Conservation (phyloP, 2,888 invertebrate species). For the Boloria euphrosyne region DNA sequence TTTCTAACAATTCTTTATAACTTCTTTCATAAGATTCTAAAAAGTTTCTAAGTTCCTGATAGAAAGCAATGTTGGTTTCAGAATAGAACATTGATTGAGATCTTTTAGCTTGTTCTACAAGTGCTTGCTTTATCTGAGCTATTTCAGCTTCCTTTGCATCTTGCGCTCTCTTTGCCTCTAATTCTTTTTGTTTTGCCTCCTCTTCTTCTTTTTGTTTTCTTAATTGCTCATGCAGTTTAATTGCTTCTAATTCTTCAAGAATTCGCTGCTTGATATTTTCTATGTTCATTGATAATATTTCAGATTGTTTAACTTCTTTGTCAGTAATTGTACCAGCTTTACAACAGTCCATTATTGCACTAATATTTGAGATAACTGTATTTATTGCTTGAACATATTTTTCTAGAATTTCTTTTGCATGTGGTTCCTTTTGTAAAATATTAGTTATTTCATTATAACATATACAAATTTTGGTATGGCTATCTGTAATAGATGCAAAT, state of each 20-base stretch:
- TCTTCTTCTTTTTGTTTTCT: conserved; percentile 59
- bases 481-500: conserved; percentile 81
- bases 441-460: conserved; percentile 80
- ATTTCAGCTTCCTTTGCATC: conserved; percentile 46
- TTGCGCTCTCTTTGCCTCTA: conserved; percentile 56
- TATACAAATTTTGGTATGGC: conserved; percentile 80
- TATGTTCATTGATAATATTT: conserved; percentile 70
- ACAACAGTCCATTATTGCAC: conserved; percentile 70
- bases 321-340: conserved; percentile 69
- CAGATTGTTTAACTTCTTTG: conserved; percentile 81
- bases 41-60: conserved; percentile 80
- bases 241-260: conserved; percentile 59
- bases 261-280: conserved; percentile 75
- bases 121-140: conserved; percentile 44
- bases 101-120: conserved; percentile 46
- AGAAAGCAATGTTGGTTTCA: conserved; percentile 74
- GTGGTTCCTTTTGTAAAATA: conserved; percentile 69
- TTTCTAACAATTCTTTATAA: conserved; percentile 83
- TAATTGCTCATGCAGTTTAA: conserved; percentile 53
- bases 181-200: conserved; percentile 53
- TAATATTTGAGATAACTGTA: conserved; percentile 67
- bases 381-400: conserved; percentile 70
- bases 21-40: conserved; percentile 82
- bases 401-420: conserved; percentile 65
- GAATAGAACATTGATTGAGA: conserved; percentile 74